phyloP scores from a whole-genome alignment of 2,113 vertebrate species.

The Prietella phreatophila region DNA sequence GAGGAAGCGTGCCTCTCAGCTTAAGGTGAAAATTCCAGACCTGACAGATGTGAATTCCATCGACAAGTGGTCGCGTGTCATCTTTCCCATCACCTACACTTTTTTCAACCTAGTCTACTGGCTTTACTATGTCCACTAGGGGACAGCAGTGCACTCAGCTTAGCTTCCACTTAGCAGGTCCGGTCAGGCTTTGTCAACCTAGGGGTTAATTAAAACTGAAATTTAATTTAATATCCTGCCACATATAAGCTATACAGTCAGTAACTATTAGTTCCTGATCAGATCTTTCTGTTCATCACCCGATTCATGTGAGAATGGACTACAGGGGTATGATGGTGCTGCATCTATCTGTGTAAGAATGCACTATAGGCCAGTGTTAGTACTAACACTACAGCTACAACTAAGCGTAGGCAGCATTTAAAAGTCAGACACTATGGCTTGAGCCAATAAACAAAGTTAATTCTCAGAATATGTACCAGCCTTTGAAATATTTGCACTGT shows the following conservation, averaged over 20 bases:
- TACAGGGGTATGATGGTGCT: constrained; percentile 32
- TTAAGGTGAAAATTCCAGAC: constrained; percentile 93
- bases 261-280: constrained; percentile 40
- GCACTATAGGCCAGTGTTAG: constrained; percentile 8
- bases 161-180: constrained; percentile 45
- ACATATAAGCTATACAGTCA: constrained; percentile 60
- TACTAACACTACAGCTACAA: not conserved
- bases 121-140: constrained; percentile 92
- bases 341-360: constrained; percentile 7
- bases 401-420: not conserved
- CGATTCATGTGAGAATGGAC: constrained; percentile 48
- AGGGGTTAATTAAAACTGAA: constrained; percentile 59
- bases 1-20: constrained; percentile 83
- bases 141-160: constrained; percentile 36
- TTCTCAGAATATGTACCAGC: constrained; percentile 14
- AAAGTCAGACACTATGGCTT: not conserved
- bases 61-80: constrained; percentile 94
- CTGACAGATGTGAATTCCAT: constrained; percentile 93
- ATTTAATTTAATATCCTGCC: constrained; percentile 47
- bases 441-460: not conserved
- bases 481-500: constrained; percentile 21
- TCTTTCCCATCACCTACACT: constrained; percentile 89
- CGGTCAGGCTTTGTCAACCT: constrained; percentile 31
- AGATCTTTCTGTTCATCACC: constrained; percentile 45
- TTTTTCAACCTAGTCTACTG: constrained; percentile 96